Conservation (phyloP, 2,797 vertebrate species). For the Gallirallus australis region DNA sequence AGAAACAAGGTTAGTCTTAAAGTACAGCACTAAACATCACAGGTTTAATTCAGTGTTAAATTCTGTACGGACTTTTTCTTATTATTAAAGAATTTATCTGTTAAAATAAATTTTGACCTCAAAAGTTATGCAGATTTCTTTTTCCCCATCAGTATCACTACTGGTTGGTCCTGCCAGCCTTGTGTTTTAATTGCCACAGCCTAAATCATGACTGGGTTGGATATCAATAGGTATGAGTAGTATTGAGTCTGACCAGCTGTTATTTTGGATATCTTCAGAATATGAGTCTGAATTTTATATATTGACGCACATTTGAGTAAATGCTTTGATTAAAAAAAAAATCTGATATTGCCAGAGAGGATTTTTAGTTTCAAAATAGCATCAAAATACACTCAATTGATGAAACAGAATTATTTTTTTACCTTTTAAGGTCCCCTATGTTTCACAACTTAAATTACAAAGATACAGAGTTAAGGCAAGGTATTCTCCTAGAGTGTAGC, state of each 20-base stretch:
- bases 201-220: not conserved
- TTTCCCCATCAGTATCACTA: not conserved
- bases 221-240: not conserved
- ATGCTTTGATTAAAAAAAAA: not conserved
- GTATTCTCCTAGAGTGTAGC: not conserved
- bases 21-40: not conserved
- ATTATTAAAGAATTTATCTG: not conserved
- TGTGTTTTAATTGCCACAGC: not conserved
- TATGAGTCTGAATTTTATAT: not conserved
- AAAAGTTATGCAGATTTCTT: not conserved
- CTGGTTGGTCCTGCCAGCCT: accelerated
- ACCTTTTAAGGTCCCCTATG: accelerated
- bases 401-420: not conserved
- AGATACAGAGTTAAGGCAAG: not conserved
- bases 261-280: not conserved
- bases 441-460: not conserved
- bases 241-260: not conserved
- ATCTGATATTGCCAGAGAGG: not conserved
- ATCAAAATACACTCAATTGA: not conserved
- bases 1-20: not conserved
- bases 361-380: not conserved
- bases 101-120: not conserved
- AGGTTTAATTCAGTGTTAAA: not conserved
- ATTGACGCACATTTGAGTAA: not conserved
- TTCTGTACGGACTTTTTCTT: not conserved